Evolutionary conservation across 2,113 vertebrate genomes (phyloP).

Genomic region (Pseudorhombus dupliciocellatus): DNA sequence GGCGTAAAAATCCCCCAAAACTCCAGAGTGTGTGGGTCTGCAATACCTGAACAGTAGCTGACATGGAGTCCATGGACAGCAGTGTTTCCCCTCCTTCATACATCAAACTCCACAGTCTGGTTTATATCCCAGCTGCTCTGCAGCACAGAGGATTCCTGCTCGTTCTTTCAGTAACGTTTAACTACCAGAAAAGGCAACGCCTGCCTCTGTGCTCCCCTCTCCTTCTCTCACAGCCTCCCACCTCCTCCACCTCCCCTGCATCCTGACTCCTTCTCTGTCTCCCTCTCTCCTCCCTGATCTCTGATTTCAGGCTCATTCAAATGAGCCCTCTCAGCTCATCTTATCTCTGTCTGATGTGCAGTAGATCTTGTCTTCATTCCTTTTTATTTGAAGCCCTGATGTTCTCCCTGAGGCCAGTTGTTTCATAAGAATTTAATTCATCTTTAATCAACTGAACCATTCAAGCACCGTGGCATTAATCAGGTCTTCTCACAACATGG

Average conservation of each 20-base stretch:
- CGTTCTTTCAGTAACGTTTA: conserved; percentile 56
- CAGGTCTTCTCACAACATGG: background rate
- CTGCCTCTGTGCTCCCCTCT: conserved; percentile 59
- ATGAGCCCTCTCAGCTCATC: background rate
- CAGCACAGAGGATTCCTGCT: conserved; percentile 70
- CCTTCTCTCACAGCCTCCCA: conserved; percentile 47
- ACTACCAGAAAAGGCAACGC: conserved; percentile 85
- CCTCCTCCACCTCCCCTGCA: conserved; percentile 56
- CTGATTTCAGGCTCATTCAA: conserved; percentile 66
- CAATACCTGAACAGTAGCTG: conserved; percentile 67
- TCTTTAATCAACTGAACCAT: no score
- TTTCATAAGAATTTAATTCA: no score
- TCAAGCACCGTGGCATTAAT: no score
- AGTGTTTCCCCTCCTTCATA: conserved; percentile 42
- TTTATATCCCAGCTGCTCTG: conserved; percentile 70
- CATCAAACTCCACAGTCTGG: conserved; percentile 70
- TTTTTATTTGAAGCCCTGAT: background rate
- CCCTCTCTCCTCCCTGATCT: conserved; percentile 72
- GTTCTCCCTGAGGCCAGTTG: background rate
- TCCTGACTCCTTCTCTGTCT: conserved; percentile 71
- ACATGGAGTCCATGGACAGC: conserved; percentile 61
- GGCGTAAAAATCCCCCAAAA: conserved; percentile 7
- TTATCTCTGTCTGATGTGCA: background rate
- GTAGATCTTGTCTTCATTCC: background rate
- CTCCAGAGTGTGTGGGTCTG: conserved; percentile 23